Conservation (phyloP, 2,888 invertebrate genomes). For the Rhaphigaster nebulosa region DNA sequence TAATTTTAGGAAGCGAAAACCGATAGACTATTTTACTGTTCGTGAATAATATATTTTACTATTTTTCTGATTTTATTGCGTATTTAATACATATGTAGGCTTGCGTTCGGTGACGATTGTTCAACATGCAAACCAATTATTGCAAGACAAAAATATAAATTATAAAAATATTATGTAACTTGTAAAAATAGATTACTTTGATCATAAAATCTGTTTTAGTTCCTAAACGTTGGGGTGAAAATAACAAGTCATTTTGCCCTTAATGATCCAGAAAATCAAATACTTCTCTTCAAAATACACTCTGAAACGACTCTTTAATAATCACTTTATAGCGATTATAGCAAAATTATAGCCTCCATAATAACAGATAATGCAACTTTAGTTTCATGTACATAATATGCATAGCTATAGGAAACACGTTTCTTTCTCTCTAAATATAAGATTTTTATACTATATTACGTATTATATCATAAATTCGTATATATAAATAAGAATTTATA, state of each 20-base stretch:
- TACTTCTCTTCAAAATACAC: background rate
- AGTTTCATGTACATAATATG: background rate
- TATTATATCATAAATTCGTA: background rate
- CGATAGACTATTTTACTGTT: too few species aligned
- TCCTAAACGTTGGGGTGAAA: background rate
- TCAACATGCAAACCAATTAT: too few species aligned
- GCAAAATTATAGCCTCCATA: background rate
- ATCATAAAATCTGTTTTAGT: background rate
- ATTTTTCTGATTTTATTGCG: too few species aligned
- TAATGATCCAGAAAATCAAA: background rate
- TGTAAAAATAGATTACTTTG: too few species aligned
- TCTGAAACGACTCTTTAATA: background rate
- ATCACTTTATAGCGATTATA: background rate
- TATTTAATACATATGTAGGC: too few species aligned
- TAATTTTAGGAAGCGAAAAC: too few species aligned
- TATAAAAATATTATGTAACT: too few species aligned
- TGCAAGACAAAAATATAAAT: too few species aligned
- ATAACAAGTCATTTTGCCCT: background rate
- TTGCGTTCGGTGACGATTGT: too few species aligned
- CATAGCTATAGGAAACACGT: background rate
- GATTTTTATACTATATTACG: background rate
- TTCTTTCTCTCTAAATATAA: background rate
- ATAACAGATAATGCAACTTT: background rate
- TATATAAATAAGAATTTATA: background rate
- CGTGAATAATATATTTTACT: too few species aligned